Conservation (phyloP, 2,888 invertebrate genomes). For the Deilephila porcellus region DNA sequence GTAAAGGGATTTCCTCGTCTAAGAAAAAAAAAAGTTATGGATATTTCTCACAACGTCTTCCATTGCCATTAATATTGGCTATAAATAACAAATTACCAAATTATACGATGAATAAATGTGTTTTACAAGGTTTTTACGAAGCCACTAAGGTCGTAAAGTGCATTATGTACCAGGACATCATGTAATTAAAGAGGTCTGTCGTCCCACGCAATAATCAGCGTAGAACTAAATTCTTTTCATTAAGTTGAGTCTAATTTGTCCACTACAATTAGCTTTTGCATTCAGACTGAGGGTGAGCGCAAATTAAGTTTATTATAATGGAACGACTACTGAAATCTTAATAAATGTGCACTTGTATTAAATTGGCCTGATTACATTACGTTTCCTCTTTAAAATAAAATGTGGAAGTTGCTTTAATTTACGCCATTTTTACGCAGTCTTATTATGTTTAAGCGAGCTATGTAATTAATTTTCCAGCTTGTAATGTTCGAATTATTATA, state of each 20-base stretch:
- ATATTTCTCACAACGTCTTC: too few species aligned
- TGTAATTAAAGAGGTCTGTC: background rate
- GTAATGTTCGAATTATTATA: background rate
- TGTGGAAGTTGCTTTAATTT: background rate
- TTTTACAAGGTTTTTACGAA: background rate
- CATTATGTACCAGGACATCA: constrained; percentile 2
- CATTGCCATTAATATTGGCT: too few species aligned
- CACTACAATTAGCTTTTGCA: background rate
- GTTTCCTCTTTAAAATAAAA: background rate
- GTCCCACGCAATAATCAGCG: background rate
- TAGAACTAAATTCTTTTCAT: background rate
- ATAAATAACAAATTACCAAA: too few species aligned
- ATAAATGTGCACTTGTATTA: constrained; percentile 3
- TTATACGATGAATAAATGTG: too few species aligned
- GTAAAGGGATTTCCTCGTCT: too few species aligned
- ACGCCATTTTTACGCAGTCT: background rate
- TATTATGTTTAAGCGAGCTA: background rate
- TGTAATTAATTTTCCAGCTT: too few species aligned
- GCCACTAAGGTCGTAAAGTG: background rate
- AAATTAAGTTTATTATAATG: constrained; percentile 2
- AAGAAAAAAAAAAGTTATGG: too few species aligned
- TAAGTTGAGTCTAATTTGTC: background rate
- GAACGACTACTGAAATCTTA: background rate
- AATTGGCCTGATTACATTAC: background rate
- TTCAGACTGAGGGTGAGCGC: background rate